A percentile compares a stretch with the other conserved stretches of the same genome.
These are phyloP conservation scores for Callipepla squamata DNA, from an alignment of 2,113 vertebrate species.

Conservation along the genomic window DNA sequence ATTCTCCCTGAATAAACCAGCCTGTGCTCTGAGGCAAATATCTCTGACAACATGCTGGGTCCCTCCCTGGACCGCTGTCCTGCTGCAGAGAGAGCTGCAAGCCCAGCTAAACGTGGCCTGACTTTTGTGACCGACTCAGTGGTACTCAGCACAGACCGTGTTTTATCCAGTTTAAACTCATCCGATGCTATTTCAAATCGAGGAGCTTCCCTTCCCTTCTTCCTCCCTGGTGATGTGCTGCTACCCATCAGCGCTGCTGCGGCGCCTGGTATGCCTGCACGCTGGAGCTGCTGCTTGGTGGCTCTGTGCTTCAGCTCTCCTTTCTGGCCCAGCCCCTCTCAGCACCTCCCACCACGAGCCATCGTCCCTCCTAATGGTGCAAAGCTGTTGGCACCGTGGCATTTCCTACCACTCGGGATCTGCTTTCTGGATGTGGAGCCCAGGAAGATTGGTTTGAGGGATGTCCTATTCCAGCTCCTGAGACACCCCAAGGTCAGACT, in stretches of 20 bases:
- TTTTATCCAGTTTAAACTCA: background rate
- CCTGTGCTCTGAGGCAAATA: background rate
- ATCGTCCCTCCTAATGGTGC: background rate
- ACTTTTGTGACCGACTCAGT: background rate
- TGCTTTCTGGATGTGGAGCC: background rate
- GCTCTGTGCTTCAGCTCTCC: background rate
- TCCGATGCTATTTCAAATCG: background rate
- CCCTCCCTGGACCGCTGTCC: background rate
- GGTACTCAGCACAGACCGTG: background rate
- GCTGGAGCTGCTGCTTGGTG: background rate
- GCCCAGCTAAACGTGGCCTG: background rate
- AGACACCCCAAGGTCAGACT: background rate
- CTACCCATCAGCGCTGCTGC: fast-evolving
- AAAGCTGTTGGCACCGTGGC: background rate
- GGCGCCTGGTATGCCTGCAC: background rate
- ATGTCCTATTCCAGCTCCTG: background rate
- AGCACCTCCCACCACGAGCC: background rate
- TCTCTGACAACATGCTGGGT: background rate
- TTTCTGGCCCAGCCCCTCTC: background rate
- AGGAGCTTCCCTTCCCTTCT: background rate
- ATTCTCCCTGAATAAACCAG: background rate
- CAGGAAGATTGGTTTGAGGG: background rate
- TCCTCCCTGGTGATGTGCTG: background rate
- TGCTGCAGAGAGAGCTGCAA: background rate
- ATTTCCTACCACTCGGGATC: background rate